Conservation (phyloP, 2,113 vertebrate genomes). For the Tapirus terrestris region DNA sequence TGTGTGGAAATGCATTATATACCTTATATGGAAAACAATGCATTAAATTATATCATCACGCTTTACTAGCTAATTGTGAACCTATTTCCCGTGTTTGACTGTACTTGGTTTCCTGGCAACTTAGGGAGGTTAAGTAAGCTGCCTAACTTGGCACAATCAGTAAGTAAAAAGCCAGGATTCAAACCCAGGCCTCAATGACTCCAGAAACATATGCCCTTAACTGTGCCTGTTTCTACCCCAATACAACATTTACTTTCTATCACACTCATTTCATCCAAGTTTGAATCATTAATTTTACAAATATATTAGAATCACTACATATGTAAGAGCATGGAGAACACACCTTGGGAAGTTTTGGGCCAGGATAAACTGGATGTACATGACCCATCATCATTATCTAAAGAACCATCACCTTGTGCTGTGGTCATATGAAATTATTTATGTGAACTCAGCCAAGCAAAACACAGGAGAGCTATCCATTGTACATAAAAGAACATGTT, state of each 20-base stretch:
- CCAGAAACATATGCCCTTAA: background rate
- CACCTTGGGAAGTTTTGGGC: background rate
- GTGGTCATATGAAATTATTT: background rate
- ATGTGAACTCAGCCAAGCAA: background rate
- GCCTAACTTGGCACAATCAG: background rate
- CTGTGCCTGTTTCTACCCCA: background rate
- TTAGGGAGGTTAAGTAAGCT: background rate
- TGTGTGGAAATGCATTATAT: background rate
- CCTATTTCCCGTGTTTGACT: background rate
- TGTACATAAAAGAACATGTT: background rate
- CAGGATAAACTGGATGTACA: background rate
- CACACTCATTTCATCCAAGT: background rate
- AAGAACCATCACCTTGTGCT: background rate
- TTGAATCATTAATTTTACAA: background rate
- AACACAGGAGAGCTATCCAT: background rate
- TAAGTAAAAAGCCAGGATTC: background rate
- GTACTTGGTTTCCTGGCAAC: background rate
- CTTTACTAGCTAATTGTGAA: background rate
- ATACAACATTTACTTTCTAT: background rate
- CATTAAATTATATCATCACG: background rate
- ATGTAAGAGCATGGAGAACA: background rate
- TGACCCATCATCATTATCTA: background rate
- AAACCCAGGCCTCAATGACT: background rate
- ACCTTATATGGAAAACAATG: background rate
- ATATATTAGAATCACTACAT: background rate